These are phyloP conservation scores for Luperina nickerlii DNA, from an alignment of 2,888 invertebrate genomes.

Conservation along the genomic window DNA sequence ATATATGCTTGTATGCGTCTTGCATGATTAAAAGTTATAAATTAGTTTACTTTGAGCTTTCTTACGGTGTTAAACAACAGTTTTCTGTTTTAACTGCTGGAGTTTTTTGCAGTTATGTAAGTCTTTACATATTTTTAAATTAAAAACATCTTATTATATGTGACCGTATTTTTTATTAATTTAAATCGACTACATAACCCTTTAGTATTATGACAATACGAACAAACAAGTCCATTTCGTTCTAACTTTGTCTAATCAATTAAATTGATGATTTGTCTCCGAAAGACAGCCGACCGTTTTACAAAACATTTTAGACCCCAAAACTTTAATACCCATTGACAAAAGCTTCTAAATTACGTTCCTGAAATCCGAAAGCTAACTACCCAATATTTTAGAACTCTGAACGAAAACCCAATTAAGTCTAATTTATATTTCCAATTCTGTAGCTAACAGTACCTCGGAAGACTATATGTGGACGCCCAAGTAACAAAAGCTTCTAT, in stretches of 20 bases:
- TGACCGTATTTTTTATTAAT: neutral
- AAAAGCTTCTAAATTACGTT: slow-evolving; percentile 23
- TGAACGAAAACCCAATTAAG: slow-evolving; percentile 48
- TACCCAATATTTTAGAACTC: slow-evolving; percentile 42
- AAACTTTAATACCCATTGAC: slow-evolving; percentile 32
- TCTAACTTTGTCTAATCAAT: neutral
- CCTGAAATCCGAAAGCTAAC: slow-evolving; percentile 45
- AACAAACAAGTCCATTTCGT: neutral
- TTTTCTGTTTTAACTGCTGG: slow-evolving; percentile 17
- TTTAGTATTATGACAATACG: neutral
- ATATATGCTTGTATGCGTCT: slow-evolving; percentile 63
- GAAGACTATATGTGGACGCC: slow-evolving; percentile 36
- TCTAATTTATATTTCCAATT: slow-evolving; percentile 59
- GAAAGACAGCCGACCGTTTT: slow-evolving; percentile 6
- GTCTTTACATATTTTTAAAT: neutral
- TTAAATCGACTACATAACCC: neutral
- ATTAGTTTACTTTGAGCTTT: slow-evolving; percentile 57
- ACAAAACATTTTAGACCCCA: slow-evolving; percentile 24
- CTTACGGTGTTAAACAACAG: slow-evolving; percentile 19
- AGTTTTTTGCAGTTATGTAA: neutral
- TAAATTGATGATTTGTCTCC: neutral
- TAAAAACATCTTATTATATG: too few species aligned
- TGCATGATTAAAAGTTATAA: slow-evolving; percentile 63
- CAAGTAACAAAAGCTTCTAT: too few species aligned
- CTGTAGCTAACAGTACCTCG: slow-evolving; percentile 36